A percentile compares a stretch with the other conserved stretches of the same genome.
phyloP scores from a whole-genome alignment of 2,113 vertebrate genomes.

The Sturnus vulgaris region DNA sequence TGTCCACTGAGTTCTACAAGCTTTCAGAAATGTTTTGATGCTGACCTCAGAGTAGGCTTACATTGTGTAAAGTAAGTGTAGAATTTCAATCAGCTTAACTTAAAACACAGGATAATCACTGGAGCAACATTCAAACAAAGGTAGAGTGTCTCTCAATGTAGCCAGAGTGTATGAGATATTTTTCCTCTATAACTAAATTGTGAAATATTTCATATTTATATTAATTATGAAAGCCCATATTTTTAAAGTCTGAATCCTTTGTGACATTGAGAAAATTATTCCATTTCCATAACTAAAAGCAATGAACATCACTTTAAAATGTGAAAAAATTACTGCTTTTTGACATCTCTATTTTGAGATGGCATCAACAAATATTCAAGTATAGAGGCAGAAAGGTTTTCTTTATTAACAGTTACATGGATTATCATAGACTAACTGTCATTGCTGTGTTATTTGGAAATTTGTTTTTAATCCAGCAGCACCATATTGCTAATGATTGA shows the following conservation, averaged over 20 bases:
- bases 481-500: conserved; percentile 73
- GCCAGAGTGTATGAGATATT: background rate
- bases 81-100: background rate
- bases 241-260: background rate
- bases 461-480: conserved; percentile 69
- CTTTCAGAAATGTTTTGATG: background rate
- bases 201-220: background rate
- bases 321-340: background rate
- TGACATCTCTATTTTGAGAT: conserved; percentile 50
- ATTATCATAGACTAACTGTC: conserved; percentile 58
- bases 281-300: conserved; percentile 56
- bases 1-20: background rate
- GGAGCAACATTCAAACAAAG: background rate
- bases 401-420: conserved; percentile 57
- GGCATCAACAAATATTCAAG: conserved; percentile 59
- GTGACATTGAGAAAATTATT: conserved; percentile 24
- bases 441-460: conserved; percentile 64
- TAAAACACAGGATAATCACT: background rate
- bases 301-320: conserved; percentile 23
- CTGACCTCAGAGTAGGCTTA: background rate
- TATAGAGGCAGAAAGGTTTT: conserved; percentile 38
- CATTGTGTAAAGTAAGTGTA: background rate
- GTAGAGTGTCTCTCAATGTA: background rate
- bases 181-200: background rate
- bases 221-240: background rate